Base-by-base conservation (phyloP, 2,113 vertebrate genomes). In the Loxodonta africana region DNA sequence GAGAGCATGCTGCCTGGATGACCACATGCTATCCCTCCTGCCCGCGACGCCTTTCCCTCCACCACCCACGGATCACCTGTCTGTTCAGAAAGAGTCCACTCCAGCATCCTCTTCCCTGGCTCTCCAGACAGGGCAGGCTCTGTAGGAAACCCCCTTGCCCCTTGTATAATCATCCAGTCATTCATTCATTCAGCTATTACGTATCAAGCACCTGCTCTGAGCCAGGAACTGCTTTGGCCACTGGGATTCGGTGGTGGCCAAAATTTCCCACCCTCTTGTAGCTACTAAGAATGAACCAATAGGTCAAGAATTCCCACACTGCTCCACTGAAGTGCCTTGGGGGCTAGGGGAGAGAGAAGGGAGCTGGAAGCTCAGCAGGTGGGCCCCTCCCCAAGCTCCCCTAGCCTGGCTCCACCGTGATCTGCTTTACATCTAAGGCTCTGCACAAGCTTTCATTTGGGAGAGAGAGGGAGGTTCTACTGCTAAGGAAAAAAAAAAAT, bases 1-100 rank as follows among this genome's bases (percentile, higher is more conserved):
- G 3, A 17, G 53, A 17, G 30, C 67, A 15, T 4, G 67, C 14
- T 33, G 30, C 67, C 5, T 1, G 7, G 69, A 25, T 37, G 15
- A 18, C 4, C 69, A 18, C 33, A 37, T 26, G 1, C 30, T 69
- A 6, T 69, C 5, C 67, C 69, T n/a, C 18, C 69, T 20, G 12
- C 30, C 65, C 18, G 67, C 30, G 18, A n/a, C 7, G 14, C 33
- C 28, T 5, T 71, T 71, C 69, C 69, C 33, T 37, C 15, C 33
- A 33, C 33, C 17, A 6, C 69, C 33, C 5, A 33, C 14, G 0
- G 4, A 69, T 33, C 4, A 0, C 30, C 12, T 17, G 2, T n/a
- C 12, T n/a, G 8, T 69, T 17, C 69, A n/a, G 30, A 15, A 65
- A 8, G 6, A 17, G 67, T 71, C 67, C 5, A 33, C 67, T 12